A percentile compares a stretch with the other conserved stretches of the same genome.
Evolutionary conservation across 2,113 vertebrate species (phyloP).

Genomic region (Protomyctophum bolini): DNA sequence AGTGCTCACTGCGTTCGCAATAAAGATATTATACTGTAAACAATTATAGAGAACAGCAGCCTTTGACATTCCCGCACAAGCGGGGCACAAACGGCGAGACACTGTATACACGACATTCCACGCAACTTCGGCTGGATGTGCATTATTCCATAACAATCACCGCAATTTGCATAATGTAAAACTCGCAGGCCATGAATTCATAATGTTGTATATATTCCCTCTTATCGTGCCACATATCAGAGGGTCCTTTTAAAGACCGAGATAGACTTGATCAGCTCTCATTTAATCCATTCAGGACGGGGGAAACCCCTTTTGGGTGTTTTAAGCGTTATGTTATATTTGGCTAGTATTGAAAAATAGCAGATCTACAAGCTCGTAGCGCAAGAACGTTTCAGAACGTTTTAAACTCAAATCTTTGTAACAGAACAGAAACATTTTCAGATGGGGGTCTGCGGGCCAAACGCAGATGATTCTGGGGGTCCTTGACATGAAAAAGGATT

Average conservation of each 20-base stretch:
- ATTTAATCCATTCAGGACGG: neutral
- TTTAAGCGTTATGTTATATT: too few relatives aligned
- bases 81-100: conserved; percentile 7
- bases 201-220: conserved; percentile 35
- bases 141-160: conserved; percentile 19
- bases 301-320: too few relatives aligned
- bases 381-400: too few relatives aligned
- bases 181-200: conserved; percentile 38
- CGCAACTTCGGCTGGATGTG: conserved; percentile 19
- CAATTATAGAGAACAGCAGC: neutral
- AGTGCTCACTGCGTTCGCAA: too few relatives aligned
- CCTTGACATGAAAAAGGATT: too few relatives aligned
- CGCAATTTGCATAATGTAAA: conserved; percentile 41
- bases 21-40: too few relatives aligned
- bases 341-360: too few relatives aligned
- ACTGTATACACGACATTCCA: conserved; percentile 3
- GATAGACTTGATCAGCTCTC: conserved; percentile 24
- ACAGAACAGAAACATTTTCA: too few relatives aligned
- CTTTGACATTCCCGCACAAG: neutral
- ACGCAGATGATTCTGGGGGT: too few relatives aligned
- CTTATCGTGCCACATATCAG: conserved; percentile 40
- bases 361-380: too few relatives aligned
- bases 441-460: too few relatives aligned
- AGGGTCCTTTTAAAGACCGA: conserved; percentile 45
- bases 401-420: too few relatives aligned